Conservation (phyloP, 1,140 invertebrate genomes). For the Drosophila navojoa region DNA sequence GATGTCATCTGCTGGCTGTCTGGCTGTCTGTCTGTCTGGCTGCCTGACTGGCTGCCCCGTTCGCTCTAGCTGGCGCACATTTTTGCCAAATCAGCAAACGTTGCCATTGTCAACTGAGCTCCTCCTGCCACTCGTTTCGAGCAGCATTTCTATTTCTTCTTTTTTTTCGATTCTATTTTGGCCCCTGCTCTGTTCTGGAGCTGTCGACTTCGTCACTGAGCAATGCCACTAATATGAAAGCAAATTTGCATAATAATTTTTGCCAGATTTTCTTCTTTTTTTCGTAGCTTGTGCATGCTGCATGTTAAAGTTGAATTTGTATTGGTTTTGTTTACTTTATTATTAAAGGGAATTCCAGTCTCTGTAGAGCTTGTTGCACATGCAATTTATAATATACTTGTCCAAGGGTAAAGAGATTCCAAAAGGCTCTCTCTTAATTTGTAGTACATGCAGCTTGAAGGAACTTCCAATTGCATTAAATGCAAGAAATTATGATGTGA, state of each 20-base stretch:
- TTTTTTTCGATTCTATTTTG: constrained; percentile 17
- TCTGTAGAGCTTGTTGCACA: constrained; percentile 10
- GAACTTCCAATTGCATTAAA: too few species aligned
- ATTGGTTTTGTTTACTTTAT: constrained; percentile 37
- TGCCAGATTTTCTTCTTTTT: constrained; percentile 58
- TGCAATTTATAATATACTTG: neutral
- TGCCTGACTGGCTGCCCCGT: neutral
- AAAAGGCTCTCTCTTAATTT: too few species aligned
- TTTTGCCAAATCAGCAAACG: constrained; percentile 80
- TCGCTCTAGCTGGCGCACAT: constrained; percentile 45
- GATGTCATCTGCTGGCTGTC: constrained; percentile 33
- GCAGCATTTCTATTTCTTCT: constrained; percentile 40
- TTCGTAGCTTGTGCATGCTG: constrained; percentile 28
- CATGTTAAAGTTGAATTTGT: constrained; percentile 56
- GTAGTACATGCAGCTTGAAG: too few species aligned
- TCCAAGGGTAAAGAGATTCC: too few species aligned
- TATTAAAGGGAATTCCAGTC: neutral
- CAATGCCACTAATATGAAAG: constrained; percentile 79
- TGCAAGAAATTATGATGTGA: too few species aligned
- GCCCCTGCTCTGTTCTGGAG: constrained; percentile 10
- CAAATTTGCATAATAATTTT: constrained; percentile 82
- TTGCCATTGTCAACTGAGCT: constrained; percentile 74
- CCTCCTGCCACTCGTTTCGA: constrained; percentile 40
- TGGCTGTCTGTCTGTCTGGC: neutral
- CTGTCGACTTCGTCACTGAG: constrained; percentile 53